These are phyloP conservation scores for Dromaius novaehollandiae DNA, from an alignment of 2,113 vertebrate species.

Conservation along the genomic window DNA sequence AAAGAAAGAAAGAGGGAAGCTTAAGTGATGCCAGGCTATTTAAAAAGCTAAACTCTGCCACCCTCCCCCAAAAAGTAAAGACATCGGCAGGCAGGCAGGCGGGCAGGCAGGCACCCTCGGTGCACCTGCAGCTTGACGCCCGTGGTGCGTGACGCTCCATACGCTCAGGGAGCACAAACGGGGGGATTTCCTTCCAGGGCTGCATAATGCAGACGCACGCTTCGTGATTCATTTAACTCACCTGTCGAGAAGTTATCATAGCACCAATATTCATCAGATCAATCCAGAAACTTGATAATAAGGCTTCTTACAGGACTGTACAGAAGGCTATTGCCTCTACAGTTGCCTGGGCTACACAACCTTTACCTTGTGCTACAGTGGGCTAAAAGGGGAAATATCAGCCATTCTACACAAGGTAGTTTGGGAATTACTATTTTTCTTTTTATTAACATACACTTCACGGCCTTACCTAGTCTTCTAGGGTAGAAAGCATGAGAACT, in stretches of 20 bases:
- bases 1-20: background rate
- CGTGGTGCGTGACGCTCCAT: rapidly evolving
- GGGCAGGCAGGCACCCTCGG: background rate
- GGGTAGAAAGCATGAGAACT: background rate
- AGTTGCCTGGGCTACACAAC: background rate
- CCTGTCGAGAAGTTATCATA: background rate
- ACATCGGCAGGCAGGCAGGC: background rate
- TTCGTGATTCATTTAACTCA: background rate
- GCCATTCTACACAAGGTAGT: background rate
- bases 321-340: background rate
- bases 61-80: background rate
- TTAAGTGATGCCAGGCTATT: background rate
- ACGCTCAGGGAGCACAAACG: rapidly evolving
- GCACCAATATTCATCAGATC: no score
- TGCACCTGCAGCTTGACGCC: background rate
- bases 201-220: background rate
- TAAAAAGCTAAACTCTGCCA: background rate
- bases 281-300: background rate
- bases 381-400: background rate
- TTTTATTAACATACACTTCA: background rate
- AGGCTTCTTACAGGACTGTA: background rate
- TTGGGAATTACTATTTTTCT: background rate
- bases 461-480: background rate
- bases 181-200: background rate
- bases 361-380: background rate